phyloP scores from a whole-genome alignment of 1,140 invertebrate genomes.

The Frieseomelitta varia region DNA sequence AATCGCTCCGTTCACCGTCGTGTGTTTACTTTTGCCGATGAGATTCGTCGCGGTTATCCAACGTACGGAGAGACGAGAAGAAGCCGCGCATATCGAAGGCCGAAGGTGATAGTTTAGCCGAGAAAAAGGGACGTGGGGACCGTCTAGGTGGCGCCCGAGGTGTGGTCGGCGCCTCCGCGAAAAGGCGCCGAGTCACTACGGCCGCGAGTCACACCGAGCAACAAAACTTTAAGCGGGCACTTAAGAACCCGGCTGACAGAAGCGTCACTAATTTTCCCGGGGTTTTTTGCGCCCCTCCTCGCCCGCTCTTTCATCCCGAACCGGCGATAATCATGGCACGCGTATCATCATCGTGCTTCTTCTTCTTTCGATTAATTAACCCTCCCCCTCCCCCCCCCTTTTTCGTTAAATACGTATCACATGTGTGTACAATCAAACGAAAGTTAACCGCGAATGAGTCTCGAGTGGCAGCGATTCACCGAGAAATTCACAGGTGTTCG shows the following conservation, averaged over 20 bases:
- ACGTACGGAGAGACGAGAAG: not conserved
- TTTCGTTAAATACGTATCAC: not conserved
- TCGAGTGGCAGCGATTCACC: too few species aligned
- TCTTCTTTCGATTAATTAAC: not conserved
- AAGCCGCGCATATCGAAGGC: too few species aligned
- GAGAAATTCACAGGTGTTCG: too few species aligned
- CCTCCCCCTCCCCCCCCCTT: not conserved
- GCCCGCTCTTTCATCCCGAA: slow-evolving; percentile 5
- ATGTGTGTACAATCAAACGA: not conserved
- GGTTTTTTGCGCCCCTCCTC: slow-evolving; percentile 45
- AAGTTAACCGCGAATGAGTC: not conserved
- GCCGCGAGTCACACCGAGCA: slow-evolving; percentile 47
- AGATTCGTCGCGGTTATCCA: too few species aligned
- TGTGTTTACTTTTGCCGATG: too few species aligned
- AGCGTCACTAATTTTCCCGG: slow-evolving; percentile 73
- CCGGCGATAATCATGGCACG: slow-evolving; percentile 50
- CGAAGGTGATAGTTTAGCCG: not conserved
- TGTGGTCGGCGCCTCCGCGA: slow-evolving; percentile 73
- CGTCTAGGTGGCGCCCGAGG: slow-evolving; percentile 75
- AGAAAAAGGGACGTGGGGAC: slow-evolving; percentile 48
- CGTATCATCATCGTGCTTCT: not conserved
- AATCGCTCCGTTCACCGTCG: too few species aligned
- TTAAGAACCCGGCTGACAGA: slow-evolving; percentile 68
- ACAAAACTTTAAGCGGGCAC: slow-evolving; percentile 73
- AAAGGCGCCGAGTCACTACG: slow-evolving; percentile 63